Evolutionary conservation across 2,888 invertebrate species (phyloP), one percentile per base, ranked within the genome.

Genomic region (Petrolisthes manimaculis): DNA sequence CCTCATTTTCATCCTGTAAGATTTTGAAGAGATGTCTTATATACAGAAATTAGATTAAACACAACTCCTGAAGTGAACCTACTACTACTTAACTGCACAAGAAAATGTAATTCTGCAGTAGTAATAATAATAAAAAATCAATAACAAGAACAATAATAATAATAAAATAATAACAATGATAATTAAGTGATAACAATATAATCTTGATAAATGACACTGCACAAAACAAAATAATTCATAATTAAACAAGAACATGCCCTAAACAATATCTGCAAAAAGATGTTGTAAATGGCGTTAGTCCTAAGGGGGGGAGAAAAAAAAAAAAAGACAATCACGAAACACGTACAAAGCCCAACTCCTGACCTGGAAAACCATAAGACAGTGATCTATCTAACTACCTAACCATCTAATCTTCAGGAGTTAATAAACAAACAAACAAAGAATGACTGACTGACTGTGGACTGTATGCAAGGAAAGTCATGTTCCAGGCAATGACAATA

Each of bases 1-100:
- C 84, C 74, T 88, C 84, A 84, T 53, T 86, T 78, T 71, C 88
- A 84, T 88, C 88, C 88, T 88, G 88, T 77, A 88, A 88, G 79
- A 81, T 86, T 86, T 86, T 86, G 80, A 83, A 84, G 84, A 86
- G 61, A 69, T 69, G 78, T 69, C 84, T 85, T 85, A 78, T 84
- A 78, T 67, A 69, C 14, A 21, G 24, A 18, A 37, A 83, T 56
- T 21, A 71, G 53, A 12, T 18, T 53, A 37, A 67, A 71, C 71
- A 78, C 24, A 21, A 8, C 80, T 69, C 85, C 69, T 78, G 8
- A 80, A 80, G 37, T 84, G 55, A 71, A 67, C 53, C 54, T 80
- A 54, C 14, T 37, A 51, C 18, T 51, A 51, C 12, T 56, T 55
- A 55, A 80, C 9, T 21, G 56, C 53, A 78, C 55, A 8, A 78